Conservation (phyloP, 2,113 vertebrate genomes). For the Trinectes maculatus region DNA sequence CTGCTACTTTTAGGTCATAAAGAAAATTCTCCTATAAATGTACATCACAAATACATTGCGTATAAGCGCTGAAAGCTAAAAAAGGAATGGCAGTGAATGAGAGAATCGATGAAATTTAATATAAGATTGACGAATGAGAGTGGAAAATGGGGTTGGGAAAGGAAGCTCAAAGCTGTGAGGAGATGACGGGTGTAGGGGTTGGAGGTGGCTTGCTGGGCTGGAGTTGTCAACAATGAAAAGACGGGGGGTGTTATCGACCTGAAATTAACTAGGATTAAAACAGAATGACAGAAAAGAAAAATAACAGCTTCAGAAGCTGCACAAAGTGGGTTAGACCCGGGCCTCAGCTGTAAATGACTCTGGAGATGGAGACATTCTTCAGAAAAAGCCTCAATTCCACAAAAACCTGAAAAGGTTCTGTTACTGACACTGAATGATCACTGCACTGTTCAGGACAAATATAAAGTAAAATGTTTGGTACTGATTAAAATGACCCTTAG, state of each 20-base stretch:
- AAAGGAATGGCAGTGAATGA: not conserved
- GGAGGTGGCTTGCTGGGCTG: too few relatives aligned
- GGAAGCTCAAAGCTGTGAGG: constrained; percentile 7
- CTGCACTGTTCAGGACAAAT: too few relatives aligned
- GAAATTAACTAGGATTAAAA: constrained; percentile 33
- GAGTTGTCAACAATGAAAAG: constrained; percentile 6
- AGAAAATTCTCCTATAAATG: constrained; percentile 25
- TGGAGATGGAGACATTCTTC: too few relatives aligned
- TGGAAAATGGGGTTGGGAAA: not conserved
- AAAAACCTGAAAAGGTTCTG: too few relatives aligned
- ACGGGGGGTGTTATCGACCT: constrained; percentile 27
- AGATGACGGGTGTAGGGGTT: not conserved
- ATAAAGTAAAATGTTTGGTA: too few relatives aligned
- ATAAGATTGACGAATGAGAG: constrained; percentile 6
- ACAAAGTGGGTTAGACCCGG: not conserved
- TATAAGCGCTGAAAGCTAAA: constrained; percentile 16
- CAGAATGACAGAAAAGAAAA: constrained; percentile 5
- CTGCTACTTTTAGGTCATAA: constrained; percentile 5
- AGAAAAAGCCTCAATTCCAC: too few relatives aligned
- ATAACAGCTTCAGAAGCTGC: constrained; percentile 6
- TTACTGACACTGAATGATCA: too few relatives aligned
- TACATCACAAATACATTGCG: constrained; percentile 38
- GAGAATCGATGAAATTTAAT: constrained; percentile 7
- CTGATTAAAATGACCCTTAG: too few relatives aligned
- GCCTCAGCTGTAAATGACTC: too few relatives aligned